Percentiles rank a stretch among this genome's conserved stretches.
Conservation (phyloP, 2,797 vertebrate species). For the Cheirogaleus major region DNA sequence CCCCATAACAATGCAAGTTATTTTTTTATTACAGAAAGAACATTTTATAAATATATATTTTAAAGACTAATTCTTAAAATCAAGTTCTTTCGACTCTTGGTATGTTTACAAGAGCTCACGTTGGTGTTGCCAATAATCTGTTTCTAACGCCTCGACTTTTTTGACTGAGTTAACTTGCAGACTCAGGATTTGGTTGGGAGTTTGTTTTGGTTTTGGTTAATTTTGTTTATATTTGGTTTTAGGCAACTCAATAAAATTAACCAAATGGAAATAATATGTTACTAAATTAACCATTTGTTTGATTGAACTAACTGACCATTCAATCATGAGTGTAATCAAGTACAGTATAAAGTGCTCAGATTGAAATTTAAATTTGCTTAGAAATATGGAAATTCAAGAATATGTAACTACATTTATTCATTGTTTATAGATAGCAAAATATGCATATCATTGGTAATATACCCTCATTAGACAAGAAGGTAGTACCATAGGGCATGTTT, state of each 20-base stretch:
- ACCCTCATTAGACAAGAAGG: neutral
- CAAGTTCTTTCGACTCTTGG: neutral
- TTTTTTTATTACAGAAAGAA: neutral
- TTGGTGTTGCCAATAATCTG: neutral
- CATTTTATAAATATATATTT: neutral
- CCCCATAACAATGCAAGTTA: neutral
- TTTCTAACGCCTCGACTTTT: neutral
- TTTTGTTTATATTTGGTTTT: conserved; percentile 32
- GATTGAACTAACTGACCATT: neutral
- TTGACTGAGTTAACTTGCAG: conserved; percentile 1
- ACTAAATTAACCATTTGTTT: neutral
- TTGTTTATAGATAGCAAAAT: neutral
- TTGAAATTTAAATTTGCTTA: conserved; percentile 27
- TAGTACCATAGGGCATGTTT: neutral
- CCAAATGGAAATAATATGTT: conserved; percentile 6
- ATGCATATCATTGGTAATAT: neutral
- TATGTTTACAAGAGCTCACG: neutral
- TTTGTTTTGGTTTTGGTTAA: conserved; percentile 22
- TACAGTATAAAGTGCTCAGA: neutral
- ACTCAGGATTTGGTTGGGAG: neutral
- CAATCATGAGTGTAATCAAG: neutral
- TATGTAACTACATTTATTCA: neutral
- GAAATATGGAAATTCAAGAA: conserved; percentile 17
- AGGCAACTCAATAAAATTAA: conserved; percentile 24
- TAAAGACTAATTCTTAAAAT: conserved; percentile 5